phyloP scores from a whole-genome alignment of 64 coral and sea anemone genomes.

The Porites lutea region DNA sequence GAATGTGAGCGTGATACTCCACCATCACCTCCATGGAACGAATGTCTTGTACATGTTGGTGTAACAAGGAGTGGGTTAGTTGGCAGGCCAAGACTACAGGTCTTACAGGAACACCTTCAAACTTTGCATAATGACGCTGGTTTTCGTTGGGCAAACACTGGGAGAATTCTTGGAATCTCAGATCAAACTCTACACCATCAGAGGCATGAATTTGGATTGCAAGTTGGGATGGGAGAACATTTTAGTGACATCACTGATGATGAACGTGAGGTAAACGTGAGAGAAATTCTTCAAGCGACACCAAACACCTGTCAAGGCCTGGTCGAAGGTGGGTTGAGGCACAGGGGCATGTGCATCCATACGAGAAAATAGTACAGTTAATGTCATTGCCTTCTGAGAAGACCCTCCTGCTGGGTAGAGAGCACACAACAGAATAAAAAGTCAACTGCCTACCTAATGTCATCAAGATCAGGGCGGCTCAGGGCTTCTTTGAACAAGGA shows the following conservation, averaged over 20 bases:
- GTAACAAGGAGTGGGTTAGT: neutral
- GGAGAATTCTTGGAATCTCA: conserved; percentile 46
- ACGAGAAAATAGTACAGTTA: no score
- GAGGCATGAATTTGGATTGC: conserved; percentile 37
- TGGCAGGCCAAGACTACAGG: conserved; percentile 32
- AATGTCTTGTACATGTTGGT: no score
- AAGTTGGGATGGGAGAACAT: conserved; percentile 27
- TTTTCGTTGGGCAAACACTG: conserved; percentile 34
- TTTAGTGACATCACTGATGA: conserved; percentile 42
- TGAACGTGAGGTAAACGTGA: conserved; percentile 3
- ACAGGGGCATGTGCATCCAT: conserved; percentile 38
- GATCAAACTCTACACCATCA: conserved; percentile 11
- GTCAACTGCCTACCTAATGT: conserved; percentile 9
- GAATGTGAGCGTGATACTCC: no score
- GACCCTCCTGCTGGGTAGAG: neutral
- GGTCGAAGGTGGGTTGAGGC: conserved; percentile 54
- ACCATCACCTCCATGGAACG: no score
- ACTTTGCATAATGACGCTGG: conserved; percentile 19
- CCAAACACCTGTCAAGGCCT: conserved; percentile 41
- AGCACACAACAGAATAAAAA: neutral
- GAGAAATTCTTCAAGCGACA: conserved; percentile 35
- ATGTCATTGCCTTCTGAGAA: conserved; percentile 16
- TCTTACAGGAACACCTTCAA: conserved; percentile 34
- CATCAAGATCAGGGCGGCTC: neutral
- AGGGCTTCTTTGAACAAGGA: neutral